These are phyloP conservation scores for Campylomormyrus numenius DNA, from an alignment of 2,113 vertebrate species.

Conservation along the genomic window DNA sequence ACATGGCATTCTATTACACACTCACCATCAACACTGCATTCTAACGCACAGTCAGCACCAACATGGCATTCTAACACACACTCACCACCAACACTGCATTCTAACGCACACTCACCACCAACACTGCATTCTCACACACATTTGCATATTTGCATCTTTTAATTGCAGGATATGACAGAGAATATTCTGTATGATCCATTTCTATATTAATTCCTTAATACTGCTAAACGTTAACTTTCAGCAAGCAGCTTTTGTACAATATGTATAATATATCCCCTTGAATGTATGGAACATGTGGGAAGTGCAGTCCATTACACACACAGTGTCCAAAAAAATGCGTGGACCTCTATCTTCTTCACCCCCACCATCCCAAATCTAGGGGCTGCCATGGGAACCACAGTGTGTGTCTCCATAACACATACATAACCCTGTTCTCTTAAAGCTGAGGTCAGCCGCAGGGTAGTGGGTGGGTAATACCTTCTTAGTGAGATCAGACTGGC, in stretches of 20 bases:
- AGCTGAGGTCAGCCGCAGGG: neutral
- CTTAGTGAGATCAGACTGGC: neutral
- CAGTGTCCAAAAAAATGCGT: neutral
- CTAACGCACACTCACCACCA: neutral
- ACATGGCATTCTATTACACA: too few relatives aligned
- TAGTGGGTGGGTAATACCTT: too few relatives aligned
- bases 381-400: conserved; percentile 6
- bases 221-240: neutral
- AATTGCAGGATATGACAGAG: neutral
- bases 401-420: neutral
- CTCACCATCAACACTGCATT: neutral
- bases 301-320: neutral
- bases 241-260: neutral
- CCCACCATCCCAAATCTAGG: neutral
- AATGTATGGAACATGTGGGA: neutral
- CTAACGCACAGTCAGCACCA: neutral
- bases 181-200: neutral
- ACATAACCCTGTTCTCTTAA: neutral
- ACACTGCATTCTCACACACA: neutral
- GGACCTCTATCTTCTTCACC: neutral
- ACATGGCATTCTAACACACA: neutral
- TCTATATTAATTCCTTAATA: neutral
- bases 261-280: neutral
- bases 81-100: neutral
- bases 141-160: neutral